Evolutionary conservation across 2,888 invertebrate species (phyloP).

Genomic region (Ectemnius continuus): DNA sequence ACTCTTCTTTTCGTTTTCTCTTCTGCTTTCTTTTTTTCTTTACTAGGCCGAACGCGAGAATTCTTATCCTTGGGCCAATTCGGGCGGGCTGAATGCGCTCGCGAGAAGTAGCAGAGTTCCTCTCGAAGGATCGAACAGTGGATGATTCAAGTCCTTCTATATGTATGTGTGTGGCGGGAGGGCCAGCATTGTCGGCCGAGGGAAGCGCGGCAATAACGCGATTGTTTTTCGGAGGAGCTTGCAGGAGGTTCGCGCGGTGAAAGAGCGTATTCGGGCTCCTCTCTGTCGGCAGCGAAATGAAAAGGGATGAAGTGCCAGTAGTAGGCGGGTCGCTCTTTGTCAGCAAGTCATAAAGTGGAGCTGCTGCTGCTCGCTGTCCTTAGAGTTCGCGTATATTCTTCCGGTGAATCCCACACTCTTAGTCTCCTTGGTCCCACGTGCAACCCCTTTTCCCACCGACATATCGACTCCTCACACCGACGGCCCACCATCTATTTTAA

Average conservation of each 20-base stretch:
- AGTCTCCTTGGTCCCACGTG: neutral
- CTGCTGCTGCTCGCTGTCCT: neutral
- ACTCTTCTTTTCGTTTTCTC: too few species aligned
- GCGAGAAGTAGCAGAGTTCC: slow-evolving; percentile 40
- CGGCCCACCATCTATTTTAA: neutral
- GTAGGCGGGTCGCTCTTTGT: slow-evolving; percentile 7
- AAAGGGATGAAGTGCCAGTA: neutral
- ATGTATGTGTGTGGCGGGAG: too few species aligned
- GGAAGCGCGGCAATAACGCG: neutral
- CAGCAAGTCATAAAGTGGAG: neutral
- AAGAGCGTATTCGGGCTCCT: neutral
- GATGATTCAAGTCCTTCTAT: too few species aligned
- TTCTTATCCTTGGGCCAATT: slow-evolving; percentile 34
- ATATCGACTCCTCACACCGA: neutral
- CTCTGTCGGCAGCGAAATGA: neutral
- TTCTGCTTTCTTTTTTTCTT: too few species aligned
- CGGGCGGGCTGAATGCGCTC: slow-evolving; percentile 48
- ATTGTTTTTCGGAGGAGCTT: slow-evolving; percentile 1
- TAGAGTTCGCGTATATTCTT: neutral
- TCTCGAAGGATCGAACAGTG: slow-evolving; percentile 26
- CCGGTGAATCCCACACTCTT: neutral
- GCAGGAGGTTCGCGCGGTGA: neutral
- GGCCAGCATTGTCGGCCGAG: too few species aligned
- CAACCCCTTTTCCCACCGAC: neutral
- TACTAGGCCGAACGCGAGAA: too few species aligned